Evolutionary conservation across 2,888 invertebrate species (phyloP), one percentile per base, ranked within the genome.

Genomic region (Nesidiocoris tenuis): DNA sequence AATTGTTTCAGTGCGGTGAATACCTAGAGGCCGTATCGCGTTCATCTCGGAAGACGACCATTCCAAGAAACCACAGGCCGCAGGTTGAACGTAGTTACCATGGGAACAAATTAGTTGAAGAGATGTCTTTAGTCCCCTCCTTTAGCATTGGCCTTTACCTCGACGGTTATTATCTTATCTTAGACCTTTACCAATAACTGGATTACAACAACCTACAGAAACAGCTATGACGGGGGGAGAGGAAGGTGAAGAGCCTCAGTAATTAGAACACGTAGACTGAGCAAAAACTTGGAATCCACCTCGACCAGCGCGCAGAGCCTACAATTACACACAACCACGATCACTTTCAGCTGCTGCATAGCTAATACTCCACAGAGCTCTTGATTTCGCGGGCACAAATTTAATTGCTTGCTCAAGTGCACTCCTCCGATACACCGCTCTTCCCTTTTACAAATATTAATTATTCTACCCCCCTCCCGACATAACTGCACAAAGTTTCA

Each of bases 91-190:
- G 70, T 21, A 16, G 22, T 66, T 59, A 25, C 70, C 59, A 12
- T 59, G 70, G 59, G 23, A 24, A 70, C 70, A 56, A 70, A 70
- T 70, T 70, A 70, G 59, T 59, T 24, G 24, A 57, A 59, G 23
- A 39, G 39, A 23, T 57, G 57, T 59, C 59, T 70, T 70, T 24
- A 70, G 65, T 17, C 19, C 59, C 21, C 17, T 22, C 59, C 70
- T 39, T 39, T 39, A 39, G 39, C 39, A 7, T 12, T 39, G 12
- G 39, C 39, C 39, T 39, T 39, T 39, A 12, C 39, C 39, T 39
- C 39, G n/a, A n/a, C n/a, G 39, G 70, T 70, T 70, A 70, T 70
- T 70, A 70, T 70, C 70, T 70, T 70, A 70, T 70, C 70, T 59
- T 21, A 1, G 25, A 70, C 70, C 59, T 70, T 59, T 18, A 59